Evolutionary conservation across 1,140 invertebrate genomes (phyloP).

Genomic region (Eriosoma lanigerum): DNA sequence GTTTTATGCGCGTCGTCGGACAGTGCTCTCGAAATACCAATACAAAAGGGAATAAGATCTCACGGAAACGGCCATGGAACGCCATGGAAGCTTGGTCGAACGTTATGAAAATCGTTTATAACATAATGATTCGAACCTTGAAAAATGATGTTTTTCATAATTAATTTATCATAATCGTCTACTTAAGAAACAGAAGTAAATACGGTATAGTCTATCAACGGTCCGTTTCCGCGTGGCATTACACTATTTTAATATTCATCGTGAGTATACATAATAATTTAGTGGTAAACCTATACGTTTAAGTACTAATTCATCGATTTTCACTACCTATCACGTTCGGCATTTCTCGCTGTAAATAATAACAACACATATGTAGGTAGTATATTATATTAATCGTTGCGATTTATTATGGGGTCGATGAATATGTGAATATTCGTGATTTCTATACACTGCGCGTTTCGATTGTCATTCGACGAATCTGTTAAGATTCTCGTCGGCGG

Average conservation of each 20-base stretch:
- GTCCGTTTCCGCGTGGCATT: neutral
- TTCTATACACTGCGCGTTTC: neutral
- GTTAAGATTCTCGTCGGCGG: neutral
- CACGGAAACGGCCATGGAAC: no score
- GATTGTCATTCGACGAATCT: neutral
- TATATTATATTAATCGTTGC: no score
- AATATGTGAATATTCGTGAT: neutral
- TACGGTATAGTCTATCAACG: neutral
- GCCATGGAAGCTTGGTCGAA: no score
- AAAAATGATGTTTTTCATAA: neutral
- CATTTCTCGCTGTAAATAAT: no score
- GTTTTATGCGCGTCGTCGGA: no score
- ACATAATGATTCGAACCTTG: neutral
- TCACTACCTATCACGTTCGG: constrained; percentile 25
- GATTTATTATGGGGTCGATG: no score
- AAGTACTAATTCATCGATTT: neutral
- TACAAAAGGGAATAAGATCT: neutral
- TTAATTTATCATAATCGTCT: neutral
- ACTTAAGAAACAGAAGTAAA: neutral
- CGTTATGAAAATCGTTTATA: no score
- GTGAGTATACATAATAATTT: constrained; percentile 21
- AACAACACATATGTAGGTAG: no score
- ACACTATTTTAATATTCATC: constrained; percentile 1
- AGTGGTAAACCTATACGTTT: no score
- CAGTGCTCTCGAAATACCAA: neutral